Evolutionary conservation across 1,140 invertebrate species (phyloP).

Genomic region (Penaeus chinensis): DNA sequence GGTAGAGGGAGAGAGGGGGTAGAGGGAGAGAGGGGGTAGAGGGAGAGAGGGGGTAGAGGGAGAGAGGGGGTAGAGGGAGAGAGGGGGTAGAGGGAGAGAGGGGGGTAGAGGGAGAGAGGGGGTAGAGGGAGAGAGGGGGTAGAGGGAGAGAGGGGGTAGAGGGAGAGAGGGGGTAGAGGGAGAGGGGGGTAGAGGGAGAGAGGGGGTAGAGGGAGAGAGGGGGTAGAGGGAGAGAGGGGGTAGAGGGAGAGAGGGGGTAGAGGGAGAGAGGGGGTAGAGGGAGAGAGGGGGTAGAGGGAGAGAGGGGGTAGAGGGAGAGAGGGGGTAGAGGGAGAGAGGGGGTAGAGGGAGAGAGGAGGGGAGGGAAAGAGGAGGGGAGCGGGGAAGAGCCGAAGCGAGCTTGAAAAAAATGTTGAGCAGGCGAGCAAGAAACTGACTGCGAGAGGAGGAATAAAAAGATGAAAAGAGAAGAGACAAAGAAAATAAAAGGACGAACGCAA

Average conservation of each 20-base stretch:
- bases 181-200: neutral
- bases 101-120: neutral
- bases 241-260: neutral
- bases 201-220: neutral
- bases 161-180: neutral
- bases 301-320: neutral
- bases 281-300: slow-evolving; percentile 3
- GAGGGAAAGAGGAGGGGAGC: neutral
- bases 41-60: neutral
- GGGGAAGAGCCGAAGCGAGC: neutral
- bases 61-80: neutral
- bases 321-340: neutral
- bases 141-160: neutral
- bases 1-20: neutral
- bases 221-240: neutral
- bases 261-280: neutral
- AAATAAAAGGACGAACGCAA: no score
- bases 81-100: neutral
- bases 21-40: neutral
- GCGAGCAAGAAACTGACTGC: no score
- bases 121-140: neutral
- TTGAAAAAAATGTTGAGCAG: neutral
- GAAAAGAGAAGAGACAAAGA: no score
- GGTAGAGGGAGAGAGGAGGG: neutral
- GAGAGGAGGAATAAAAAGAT: no score